Base-by-base conservation (phyloP, 2,888 invertebrate genomes). In the Lypha dubia region DNA sequence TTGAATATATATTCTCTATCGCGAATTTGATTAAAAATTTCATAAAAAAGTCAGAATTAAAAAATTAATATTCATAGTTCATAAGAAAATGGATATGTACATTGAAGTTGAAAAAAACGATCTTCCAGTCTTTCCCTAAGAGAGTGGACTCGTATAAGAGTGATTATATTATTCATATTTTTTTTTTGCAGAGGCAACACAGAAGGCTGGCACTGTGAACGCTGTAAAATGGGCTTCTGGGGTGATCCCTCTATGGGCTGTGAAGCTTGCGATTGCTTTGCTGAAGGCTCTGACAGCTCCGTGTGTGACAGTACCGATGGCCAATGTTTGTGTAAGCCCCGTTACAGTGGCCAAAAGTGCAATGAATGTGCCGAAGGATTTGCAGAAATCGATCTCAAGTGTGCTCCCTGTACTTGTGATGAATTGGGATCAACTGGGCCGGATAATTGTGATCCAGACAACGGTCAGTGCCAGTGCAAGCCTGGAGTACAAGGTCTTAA, bases 381-480 rank as follows among this genome's bases (percentile, higher is more conserved):
- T 89, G 95, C 96, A 88, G 95, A 97, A 88, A 93, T 97, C 51
- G 95, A 95, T 7, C 94, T 95, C 6, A 96, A 96, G 35, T 99
- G 98, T 90, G 94, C 94, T 1, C 93, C 94, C 44, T 99, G 98
- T 92, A 94, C 94, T 75, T 99, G 99, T 91, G 94, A 96, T 86
- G 87, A 92, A 0, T 91, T 93, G 80, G 97, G 97, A 24, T 94
- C 98, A 0, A 90, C 92, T 44, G 94, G 93, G 75, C 73, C 89
- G 5, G 88, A 90, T 46, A 92, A 92, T n/a, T 99, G 99, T 93
- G 95, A 97, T 91, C 92, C 95, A 0, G 92, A 93, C 58, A 94
- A 94, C n/a, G 98, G 98, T 9, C 94, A 94, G 84, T 98, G 98
- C 93, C 93, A 93, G 49, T 98, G 97, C 92, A 95, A 95, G 53